Evolutionary conservation across 1,140 invertebrate species (phyloP), one percentile per base, ranked within the genome.

Genomic region (Chrysoperla carnea): DNA sequence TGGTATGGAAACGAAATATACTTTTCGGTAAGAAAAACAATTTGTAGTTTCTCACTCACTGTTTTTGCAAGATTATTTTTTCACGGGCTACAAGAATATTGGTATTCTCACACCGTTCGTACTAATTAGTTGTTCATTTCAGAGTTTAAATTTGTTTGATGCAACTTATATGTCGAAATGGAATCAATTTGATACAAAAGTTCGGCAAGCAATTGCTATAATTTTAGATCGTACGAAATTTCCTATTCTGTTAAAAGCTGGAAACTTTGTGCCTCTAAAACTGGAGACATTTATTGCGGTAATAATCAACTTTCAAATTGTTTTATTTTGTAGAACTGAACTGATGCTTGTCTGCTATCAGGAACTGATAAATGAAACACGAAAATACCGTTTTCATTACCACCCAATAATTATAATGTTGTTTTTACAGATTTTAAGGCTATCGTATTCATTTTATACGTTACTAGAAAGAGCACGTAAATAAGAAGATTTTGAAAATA

Each of bases 1-100:
- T 48, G 51, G 31, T 53, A 48, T 43, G 57, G 57, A 35, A 55
- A 55, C 40, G 50, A 56, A 36, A 45, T 56, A 13, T 36, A 44
- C 14, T 35, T 44, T 39, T 40, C 49, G 27, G 52, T 56, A 46
- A 31, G 14, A 39, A 8, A 5, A 31, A 15, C n/a, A n/a, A n/a
- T n/a, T n/a, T n/a, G n/a, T n/a, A n/a, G n/a, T n/a, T n/a, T n/a
- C n/a, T n/a, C n/a, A n/a, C n/a, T n/a, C n/a, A n/a, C n/a, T n/a
- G n/a, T n/a, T n/a, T n/a, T n/a, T n/a, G n/a, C n/a, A n/a, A n/a
- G n/a, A n/a, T n/a, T n/a, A n/a, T n/a, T n/a, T n/a, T n/a, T n/a
- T n/a, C n/a, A n/a, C n/a, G n/a, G n/a, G n/a, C n/a, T n/a, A n/a
- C n/a, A n/a, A n/a, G n/a, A n/a, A n/a, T n/a, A n/a, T n/a, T n/a